Evolutionary conservation across 92 coral and sea anemone genomes (phyloP).

Genomic region (Pocillopora grandis): DNA sequence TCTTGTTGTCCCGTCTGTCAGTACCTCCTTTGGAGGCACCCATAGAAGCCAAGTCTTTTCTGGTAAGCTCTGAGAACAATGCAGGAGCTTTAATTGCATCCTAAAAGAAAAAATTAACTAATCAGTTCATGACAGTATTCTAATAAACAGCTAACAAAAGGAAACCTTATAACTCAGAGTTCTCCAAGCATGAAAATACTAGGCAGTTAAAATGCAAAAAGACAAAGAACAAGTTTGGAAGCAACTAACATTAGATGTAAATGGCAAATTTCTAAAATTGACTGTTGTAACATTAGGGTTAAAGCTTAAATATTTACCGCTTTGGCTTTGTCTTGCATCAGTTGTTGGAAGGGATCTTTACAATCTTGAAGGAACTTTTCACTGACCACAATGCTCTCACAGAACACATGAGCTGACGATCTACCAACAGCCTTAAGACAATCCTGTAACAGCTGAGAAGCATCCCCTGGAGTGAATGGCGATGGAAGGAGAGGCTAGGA

Average conservation of each 20-base stretch:
- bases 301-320: conserved; percentile 49
- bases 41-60: conserved; percentile 85
- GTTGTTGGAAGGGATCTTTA: conserved; percentile 79
- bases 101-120: conserved; percentile 27
- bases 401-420: conserved; percentile 84
- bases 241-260: no score
- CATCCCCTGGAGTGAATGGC: conserved; percentile 89
- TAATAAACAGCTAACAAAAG: no score
- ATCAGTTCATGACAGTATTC: neutral
- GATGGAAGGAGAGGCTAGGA: conserved; percentile 90
- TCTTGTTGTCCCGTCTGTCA: conserved; percentile 81
- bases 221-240: no score
- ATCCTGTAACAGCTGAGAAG: conserved; percentile 74
- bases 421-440: conserved; percentile 75
- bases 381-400: conserved; percentile 88
- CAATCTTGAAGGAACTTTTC: conserved; percentile 77
- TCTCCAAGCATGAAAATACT: no score
- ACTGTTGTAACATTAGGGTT: no score
- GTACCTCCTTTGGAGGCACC: conserved; percentile 67
- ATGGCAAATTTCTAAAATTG: no score
- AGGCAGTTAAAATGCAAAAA: no score
- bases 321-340: conserved; percentile 91
- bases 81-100: conserved; percentile 93
- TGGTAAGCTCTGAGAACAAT: conserved; percentile 85
- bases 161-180: no score